Conservation (phyloP, 2,888 invertebrate genomes). For the Neocrepidodera transversa region DNA sequence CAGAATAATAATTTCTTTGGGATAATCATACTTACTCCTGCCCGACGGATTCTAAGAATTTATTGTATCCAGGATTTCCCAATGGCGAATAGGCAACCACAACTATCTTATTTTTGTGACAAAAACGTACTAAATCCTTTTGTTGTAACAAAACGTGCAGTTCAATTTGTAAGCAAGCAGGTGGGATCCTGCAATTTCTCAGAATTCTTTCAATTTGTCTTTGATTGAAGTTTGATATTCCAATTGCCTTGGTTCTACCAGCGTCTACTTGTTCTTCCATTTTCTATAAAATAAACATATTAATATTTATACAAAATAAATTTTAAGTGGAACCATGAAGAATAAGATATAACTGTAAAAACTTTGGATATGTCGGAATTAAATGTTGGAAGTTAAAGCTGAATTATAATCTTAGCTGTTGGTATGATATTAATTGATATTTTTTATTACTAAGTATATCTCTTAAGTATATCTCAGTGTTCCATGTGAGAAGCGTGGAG, state of each 20-base stretch:
- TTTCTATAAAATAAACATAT: conserved; percentile 61
- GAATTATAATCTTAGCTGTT: too few species aligned
- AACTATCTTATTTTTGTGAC: conserved; percentile 58
- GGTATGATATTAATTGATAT: too few species aligned
- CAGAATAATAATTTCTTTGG: too few species aligned
- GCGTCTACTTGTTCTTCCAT: conserved; percentile 70
- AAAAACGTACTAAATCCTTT: conserved; percentile 59
- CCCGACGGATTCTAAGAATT: conserved; percentile 36
- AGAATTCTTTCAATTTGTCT: conserved; percentile 72
- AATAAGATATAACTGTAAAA: too few species aligned
- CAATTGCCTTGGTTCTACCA: conserved; percentile 76
- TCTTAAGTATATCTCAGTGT: too few species aligned
- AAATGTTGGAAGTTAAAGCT: too few species aligned
- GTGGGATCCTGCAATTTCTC: conserved; percentile 65
- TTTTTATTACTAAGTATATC: too few species aligned
- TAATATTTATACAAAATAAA: too few species aligned
- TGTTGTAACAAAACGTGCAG: conserved; percentile 64
- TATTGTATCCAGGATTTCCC: conserved; percentile 59
- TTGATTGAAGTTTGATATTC: conserved; percentile 80
- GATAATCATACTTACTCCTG: conserved; percentile 34
- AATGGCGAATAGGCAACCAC: conserved; percentile 63
- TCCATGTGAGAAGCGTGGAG: too few species aligned
- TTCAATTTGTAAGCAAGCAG: conserved; percentile 72
- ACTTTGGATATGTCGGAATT: too few species aligned
- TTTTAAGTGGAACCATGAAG: too few species aligned